Evolutionary conservation across 37 sponge, comb jelly and placozoan species (phyloP).

Genomic region (Aplysina aerophoba): DNA sequence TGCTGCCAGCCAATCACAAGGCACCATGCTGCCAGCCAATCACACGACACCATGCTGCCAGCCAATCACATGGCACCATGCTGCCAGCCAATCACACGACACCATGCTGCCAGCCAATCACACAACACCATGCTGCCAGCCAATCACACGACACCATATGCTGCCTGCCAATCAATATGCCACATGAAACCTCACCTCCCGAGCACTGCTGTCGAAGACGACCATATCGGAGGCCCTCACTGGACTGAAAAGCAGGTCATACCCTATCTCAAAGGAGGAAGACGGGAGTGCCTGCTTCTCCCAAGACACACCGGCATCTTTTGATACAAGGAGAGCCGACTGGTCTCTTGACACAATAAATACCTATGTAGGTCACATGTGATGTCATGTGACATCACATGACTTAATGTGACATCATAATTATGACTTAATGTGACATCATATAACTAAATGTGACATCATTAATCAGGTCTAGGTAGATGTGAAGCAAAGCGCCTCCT

Average conservation of each 20-base stretch:
- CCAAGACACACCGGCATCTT: constrained; percentile 48
- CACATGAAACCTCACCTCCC: constrained; percentile 10
- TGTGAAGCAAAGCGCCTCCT: no score
- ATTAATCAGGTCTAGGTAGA: no score
- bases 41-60: neutral
- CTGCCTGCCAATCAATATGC: no score
- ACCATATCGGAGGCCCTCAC: constrained; percentile 35
- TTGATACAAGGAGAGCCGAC: constrained; percentile 38
- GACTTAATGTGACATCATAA: no score
- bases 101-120: neutral
- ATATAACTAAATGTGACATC: no score
- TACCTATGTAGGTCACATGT: neutral
- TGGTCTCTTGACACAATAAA: constrained; percentile 45
- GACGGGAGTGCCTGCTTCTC: constrained; percentile 27
- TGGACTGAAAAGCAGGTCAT: constrained; percentile 43
- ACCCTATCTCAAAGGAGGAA: constrained; percentile 30
- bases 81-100: neutral
- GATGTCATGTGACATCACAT: no score
- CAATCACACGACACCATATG: no score
- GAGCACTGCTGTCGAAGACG: neutral
- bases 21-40: no score
- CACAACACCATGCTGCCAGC: neutral
- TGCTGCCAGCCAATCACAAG: neutral
- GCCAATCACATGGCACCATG: neutral
- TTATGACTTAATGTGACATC: no score